Evolutionary conservation across 2,888 invertebrate species (phyloP), one percentile per base, ranked within the genome.

Genomic region (Lepidocyrtoides sp.): DNA sequence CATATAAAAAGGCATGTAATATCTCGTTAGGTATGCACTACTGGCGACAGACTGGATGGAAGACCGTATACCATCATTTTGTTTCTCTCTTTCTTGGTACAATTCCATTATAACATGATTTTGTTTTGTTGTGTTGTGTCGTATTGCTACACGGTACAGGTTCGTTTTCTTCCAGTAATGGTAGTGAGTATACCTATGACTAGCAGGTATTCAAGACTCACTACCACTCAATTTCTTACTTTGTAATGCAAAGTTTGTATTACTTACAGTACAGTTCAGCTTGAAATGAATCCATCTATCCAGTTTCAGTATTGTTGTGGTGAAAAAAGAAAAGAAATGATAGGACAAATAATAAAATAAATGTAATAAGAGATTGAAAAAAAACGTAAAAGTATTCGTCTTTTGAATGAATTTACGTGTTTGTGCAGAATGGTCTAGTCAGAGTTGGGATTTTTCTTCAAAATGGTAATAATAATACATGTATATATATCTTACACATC

Each of bases 31-130:
- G 36, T 41, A 36, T 69, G 17, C 32, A 69, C 69, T 69, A 36
- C 63, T 66, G 69, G 69, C 69, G 69, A 69, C 69, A 36, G 69
- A 36, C 69, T 69, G 29, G 69, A 69, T n/a, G n/a, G 32, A 10
- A 41, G 69, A 36, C 14, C 41, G 69, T 69, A 69, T 69, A 69
- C 69, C 69, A 32, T 69, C n/a, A 7, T 41, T 36, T 69, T 29
- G 8, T 69, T 41, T 69, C 41, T 69, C 17, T 69, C 32, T 66
- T 29, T 60, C 63, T 32, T 17, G 32, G 69, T n/a, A 32, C 63
- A 69, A 69, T 69, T n/a, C 69, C 69, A 69, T 69, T 69, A 69
- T 69, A 36, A 69, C 17, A 69, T 36, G 69, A 36, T 69, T 69
- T 36, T 69, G 69, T 69, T 69, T 17, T 66, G 63, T 66, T 66